A percentile compares a stretch with the other conserved stretches of the same genome.
These are phyloP conservation scores for Antechinus flavipes DNA, from an alignment of 2,113 vertebrate species.

Conservation along the genomic window DNA sequence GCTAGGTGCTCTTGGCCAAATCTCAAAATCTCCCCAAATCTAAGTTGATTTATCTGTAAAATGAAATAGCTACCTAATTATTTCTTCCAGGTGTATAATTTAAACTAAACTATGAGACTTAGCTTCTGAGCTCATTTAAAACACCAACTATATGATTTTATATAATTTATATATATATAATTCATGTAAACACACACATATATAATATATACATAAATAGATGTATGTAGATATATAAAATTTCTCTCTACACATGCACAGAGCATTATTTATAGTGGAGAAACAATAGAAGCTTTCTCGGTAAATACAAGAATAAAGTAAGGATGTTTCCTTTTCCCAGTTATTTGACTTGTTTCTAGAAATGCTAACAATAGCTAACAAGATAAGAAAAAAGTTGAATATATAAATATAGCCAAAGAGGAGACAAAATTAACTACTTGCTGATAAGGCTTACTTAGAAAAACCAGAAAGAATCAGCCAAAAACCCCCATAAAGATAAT, in stretches of 20 bases:
- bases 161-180: no score
- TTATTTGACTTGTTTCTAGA: neutral
- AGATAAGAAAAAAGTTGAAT: neutral
- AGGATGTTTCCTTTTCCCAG: neutral
- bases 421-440: neutral
- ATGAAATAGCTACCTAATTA: neutral
- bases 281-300: neutral
- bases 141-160: neutral
- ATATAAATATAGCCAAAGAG: neutral
- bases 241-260: neutral
- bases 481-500: neutral
- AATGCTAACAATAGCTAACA: neutral
- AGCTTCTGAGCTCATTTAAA: conserved; percentile 11
- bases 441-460: neutral
- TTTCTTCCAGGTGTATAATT: neutral
- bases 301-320: neutral
- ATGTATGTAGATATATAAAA: neutral
- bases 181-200: no score
- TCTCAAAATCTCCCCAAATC: neutral
- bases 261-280: neutral
- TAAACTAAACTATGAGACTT: neutral
- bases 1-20: neutral
- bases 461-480: neutral
- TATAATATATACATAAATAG: neutral
- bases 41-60: no score